Percentiles rank a stretch among this genome's conserved stretches.
Conservation (phyloP, 2,888 invertebrate genomes). For the Agonopterix subpropinquella region DNA sequence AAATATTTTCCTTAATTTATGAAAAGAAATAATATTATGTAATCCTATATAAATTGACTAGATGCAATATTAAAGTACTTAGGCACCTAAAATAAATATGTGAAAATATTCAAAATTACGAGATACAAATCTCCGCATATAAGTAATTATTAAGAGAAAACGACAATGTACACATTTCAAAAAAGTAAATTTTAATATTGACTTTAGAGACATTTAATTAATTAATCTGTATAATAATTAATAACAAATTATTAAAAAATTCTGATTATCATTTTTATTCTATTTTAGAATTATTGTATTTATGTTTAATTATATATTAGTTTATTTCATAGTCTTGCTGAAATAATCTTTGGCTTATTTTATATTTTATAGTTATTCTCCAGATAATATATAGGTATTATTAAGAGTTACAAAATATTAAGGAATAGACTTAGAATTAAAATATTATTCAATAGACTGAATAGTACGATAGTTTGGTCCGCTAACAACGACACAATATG, state of each 20-base stretch:
- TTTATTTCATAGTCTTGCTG: neutral
- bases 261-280: neutral
- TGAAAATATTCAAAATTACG: too few relatives aligned
- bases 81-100: conserved; percentile 29
- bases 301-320: neutral
- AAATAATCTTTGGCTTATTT: conserved; percentile 1
- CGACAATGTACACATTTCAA: neutral
- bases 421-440: neutral
- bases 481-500: conserved; percentile 29
- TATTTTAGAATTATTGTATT: neutral
- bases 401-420: conserved; percentile 5
- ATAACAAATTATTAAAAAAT: too few relatives aligned
- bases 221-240: too few relatives aligned
- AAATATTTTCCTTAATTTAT: neutral
- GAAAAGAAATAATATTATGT: neutral
- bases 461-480: conserved; percentile 39
- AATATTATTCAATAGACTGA: conserved; percentile 4
- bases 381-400: neutral
- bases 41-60: conserved; percentile 46
- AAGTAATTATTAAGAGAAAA: neutral
- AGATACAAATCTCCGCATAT: too few relatives aligned
- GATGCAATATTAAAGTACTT: conserved; percentile 45
- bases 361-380: neutral
- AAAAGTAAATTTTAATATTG: neutral
- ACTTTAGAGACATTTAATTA: neutral